Evolutionary conservation across 2,113 vertebrate genomes (phyloP), one percentile per base, ranked within the genome.

Genomic region (Stigmatopora argus): DNA sequence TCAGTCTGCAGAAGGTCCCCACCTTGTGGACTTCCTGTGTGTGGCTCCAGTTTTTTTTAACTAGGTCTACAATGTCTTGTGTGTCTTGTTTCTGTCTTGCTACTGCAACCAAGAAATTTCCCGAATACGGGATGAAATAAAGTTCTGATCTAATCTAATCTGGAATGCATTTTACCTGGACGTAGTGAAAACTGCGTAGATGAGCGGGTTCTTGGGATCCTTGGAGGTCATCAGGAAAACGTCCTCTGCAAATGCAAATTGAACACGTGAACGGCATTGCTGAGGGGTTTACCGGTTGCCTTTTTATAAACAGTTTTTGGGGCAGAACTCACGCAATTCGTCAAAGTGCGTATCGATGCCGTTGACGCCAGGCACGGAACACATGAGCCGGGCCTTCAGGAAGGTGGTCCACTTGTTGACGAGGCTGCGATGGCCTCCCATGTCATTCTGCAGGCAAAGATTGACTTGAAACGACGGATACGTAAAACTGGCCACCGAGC

Each of bases 381-480:
- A 99, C 78, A 95, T 90, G 7, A 99, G 86, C 5, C 96, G 92
- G 3, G 96, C 95, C 81, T 99, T 99, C 31, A 99, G 92, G 76
- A 98, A 99, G 1, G 96, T 99, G 4, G 96, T 97, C 96, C 96
- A 99, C 82, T 98, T 98, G 85, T 99, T 99, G 31, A 99, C 95
- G 10, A 99, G 89, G 73, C 96, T 99, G 77, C 96, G 92, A 86
- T 99, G 96, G 8, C 96, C 96, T 44, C 96, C 96, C 74, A 96
- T 94, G 74, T 99, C 96, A 75, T 99, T 99, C 96, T 99, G 86
- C 12, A n/a, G 4, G 64, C 48, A 70, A 31, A 45, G 3, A 61
- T 41, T 41, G 7, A 41, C 38, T 7, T 8, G 6, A 41, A 41
- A 41, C 7, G 38, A 1, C 38, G 38, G 4, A 41, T 7, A 41